Evolutionary conservation across 2,113 vertebrate species (phyloP).

Genomic region (Anser brachyrhynchus): DNA sequence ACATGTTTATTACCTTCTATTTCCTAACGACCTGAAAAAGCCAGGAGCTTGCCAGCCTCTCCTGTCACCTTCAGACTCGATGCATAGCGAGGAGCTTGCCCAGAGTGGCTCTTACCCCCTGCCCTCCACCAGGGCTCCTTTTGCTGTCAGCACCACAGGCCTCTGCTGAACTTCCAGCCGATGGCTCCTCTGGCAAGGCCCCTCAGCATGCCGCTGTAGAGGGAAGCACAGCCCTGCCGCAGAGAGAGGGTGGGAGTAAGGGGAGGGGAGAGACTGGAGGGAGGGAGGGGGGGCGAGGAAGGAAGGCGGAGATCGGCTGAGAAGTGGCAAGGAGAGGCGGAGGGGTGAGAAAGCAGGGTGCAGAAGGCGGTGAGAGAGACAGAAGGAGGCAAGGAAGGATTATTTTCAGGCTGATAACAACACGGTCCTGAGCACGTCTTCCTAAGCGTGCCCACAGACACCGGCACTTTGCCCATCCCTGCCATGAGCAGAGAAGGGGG

Average conservation of each 20-base stretch:
- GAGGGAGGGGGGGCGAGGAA: background rate
- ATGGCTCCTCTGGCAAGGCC: conserved; percentile 17
- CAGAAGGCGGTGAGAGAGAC: background rate
- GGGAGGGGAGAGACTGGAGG: background rate
- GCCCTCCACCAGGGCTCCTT: background rate
- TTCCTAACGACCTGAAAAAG: too few species aligned
- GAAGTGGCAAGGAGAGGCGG: background rate
- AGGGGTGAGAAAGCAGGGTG: background rate
- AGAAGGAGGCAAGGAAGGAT: background rate
- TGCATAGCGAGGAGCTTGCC: too few species aligned
- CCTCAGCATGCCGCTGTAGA: conserved; percentile 10
- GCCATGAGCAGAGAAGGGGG: background rate
- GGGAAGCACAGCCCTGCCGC: background rate
- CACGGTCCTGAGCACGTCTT: background rate
- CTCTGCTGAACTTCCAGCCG: background rate
- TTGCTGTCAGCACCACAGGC: conserved; percentile 16
- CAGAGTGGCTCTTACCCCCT: background rate
- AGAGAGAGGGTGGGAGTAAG: conserved; percentile 13
- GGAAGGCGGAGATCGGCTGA: background rate
- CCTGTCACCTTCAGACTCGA: too few species aligned
- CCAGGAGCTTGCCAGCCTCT: too few species aligned
- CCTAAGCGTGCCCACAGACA: background rate
- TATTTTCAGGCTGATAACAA: background rate
- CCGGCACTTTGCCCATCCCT: background rate
- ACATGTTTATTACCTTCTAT: too few species aligned